A percentile compares a stretch with the other conserved stretches of the same genome.
Evolutionary conservation across 2,888 invertebrate genomes (phyloP).

Genomic region (Baronia brevicornis): DNA sequence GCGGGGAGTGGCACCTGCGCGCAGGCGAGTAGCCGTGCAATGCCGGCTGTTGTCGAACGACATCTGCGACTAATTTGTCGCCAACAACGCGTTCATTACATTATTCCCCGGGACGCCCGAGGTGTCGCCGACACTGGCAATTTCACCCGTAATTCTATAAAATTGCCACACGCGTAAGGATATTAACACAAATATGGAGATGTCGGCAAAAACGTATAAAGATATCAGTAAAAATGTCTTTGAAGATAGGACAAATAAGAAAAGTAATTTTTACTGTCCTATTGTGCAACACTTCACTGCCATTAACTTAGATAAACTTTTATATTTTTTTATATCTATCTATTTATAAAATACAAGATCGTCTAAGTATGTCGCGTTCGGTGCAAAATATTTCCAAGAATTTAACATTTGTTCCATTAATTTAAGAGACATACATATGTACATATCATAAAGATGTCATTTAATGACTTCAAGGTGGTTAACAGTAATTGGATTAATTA

Average conservation of each 20-base stretch:
- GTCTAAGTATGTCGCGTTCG: too few species aligned
- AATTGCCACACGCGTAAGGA: constrained; percentile 58
- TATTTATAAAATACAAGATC: too few species aligned
- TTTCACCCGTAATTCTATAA: constrained; percentile 60
- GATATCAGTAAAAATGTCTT: too few species aligned
- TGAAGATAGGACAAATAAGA: too few species aligned
- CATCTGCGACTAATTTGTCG: constrained; percentile 72
- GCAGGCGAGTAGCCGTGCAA: constrained; percentile 34
- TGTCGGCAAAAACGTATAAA: too few species aligned
- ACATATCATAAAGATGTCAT: constrained; percentile 31
- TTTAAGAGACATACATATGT: constrained; percentile 9
- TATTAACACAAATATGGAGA: constrained; percentile 32
- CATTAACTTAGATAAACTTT: too few species aligned
- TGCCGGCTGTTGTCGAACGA: constrained; percentile 63
- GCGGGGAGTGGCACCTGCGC: constrained; percentile 43
- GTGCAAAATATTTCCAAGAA: too few species aligned
- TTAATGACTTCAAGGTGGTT: constrained; percentile 31
- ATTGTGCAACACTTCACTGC: too few species aligned
- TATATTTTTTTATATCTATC: too few species aligned
- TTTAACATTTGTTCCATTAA: too few species aligned
- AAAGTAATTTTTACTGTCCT: too few species aligned
- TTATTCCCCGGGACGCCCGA: constrained; percentile 51
- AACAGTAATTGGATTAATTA: constrained; percentile 40
- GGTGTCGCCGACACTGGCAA: constrained; percentile 60
- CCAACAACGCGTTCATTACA: constrained; percentile 61